Evolutionary conservation across 2,888 invertebrate species (phyloP).

Genomic region (Conops quadrifasciatus): DNA sequence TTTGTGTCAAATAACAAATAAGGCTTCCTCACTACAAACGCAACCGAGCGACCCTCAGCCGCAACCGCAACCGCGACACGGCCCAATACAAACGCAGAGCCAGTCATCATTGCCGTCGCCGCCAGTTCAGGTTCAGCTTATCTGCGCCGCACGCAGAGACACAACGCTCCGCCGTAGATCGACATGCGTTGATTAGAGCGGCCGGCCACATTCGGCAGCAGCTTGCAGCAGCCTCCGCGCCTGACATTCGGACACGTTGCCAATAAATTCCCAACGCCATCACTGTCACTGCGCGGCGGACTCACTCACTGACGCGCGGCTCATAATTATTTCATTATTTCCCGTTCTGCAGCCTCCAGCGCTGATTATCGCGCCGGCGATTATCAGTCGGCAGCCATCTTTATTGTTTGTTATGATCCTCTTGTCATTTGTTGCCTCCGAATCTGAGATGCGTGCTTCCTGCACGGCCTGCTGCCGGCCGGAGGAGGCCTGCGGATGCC

Average conservation of each 20-base stretch:
- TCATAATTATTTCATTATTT: constrained; percentile 34
- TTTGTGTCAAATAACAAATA: constrained; percentile 59
- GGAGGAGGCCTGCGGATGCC: background rate
- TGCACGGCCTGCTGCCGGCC: constrained; percentile 4
- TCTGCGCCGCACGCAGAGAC: too few species aligned
- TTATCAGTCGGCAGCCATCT: constrained; percentile 46
- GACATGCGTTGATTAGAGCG: constrained; percentile 31
- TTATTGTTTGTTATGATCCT: constrained; percentile 47
- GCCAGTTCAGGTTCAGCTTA: too few species aligned
- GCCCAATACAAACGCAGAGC: background rate
- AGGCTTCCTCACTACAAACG: constrained; percentile 48
- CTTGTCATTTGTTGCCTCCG: constrained; percentile 13
- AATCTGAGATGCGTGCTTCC: constrained; percentile 8
- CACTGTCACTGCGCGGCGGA: constrained; percentile 18
- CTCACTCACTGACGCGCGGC: constrained; percentile 12
- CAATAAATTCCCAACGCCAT: constrained; percentile 47
- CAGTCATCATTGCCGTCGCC: constrained; percentile 25
- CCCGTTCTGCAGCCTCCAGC: constrained; percentile 12
- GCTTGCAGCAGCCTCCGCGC: constrained; percentile 27
- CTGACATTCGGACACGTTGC: constrained; percentile 43
- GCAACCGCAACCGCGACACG: background rate
- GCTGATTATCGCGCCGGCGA: constrained; percentile 28
- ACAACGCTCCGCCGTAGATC: constrained; percentile 35
- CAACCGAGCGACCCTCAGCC: background rate
- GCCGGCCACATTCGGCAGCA: constrained; percentile 11